Evolutionary conservation across 2,888 invertebrate species (phyloP).

Genomic region (Megastigmus dorsalis): DNA sequence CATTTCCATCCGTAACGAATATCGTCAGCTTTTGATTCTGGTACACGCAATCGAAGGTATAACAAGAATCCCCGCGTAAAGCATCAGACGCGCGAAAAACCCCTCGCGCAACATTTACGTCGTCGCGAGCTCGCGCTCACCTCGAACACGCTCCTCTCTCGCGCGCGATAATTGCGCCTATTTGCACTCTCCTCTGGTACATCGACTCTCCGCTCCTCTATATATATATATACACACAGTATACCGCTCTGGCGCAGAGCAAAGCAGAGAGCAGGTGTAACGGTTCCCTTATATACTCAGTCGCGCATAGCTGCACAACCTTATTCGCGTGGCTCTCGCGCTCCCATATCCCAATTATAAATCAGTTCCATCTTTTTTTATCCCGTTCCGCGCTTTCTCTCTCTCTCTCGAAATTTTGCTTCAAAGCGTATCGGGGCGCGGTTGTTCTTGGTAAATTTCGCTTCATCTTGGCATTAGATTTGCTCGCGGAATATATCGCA

Average conservation of each 20-base stretch:
- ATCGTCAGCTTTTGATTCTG: no score
- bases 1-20: no score
- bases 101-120: background rate
- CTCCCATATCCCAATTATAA: no score
- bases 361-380: conserved; percentile 23
- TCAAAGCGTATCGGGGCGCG: no score
- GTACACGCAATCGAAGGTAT: no score
- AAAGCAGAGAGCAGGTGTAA: conserved; percentile 42
- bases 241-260: conserved; percentile 7
- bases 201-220: no score
- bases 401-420: background rate
- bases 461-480: no score
- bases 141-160: background rate
- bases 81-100: no score
- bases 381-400: background rate
- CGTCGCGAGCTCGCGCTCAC: background rate
- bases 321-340: background rate
- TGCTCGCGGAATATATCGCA: background rate
- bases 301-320: conserved; percentile 44
- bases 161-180: conserved; percentile 46
- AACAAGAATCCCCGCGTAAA: no score
- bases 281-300: conserved; percentile 43
- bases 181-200: conserved; percentile 30
- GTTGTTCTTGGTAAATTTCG: no score
- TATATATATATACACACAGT: no score